Evolutionary conservation across 2,888 invertebrate genomes (phyloP).

Genomic region (Drosophila basisetae): DNA sequence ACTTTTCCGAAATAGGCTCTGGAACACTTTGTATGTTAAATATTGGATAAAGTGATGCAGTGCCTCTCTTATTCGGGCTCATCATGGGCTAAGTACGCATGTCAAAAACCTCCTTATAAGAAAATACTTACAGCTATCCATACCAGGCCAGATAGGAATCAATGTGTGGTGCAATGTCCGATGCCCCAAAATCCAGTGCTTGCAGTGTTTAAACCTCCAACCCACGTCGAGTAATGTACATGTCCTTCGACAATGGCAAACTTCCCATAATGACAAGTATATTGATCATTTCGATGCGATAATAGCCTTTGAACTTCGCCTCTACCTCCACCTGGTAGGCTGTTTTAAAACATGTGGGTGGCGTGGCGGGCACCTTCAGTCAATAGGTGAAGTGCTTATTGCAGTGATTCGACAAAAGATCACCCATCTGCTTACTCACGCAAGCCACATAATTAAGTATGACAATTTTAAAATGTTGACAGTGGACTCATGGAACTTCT

Average conservation of each 20-base stretch:
- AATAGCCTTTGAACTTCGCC: slow-evolving; percentile 70
- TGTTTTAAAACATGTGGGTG: slow-evolving; percentile 80
- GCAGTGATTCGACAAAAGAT: slow-evolving; percentile 63
- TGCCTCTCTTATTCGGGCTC: slow-evolving; percentile 53
- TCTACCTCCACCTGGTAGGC: slow-evolving; percentile 78
- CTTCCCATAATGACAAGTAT: slow-evolving; percentile 83
- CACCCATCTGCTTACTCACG: slow-evolving; percentile 59
- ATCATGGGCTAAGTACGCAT: slow-evolving; percentile 47
- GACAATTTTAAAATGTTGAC: no score
- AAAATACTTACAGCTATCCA: slow-evolving; percentile 50
- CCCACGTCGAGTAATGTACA: slow-evolving; percentile 36
- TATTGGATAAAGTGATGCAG: slow-evolving; percentile 79
- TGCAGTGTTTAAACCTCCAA: slow-evolving; percentile 7
- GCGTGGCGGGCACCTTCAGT: slow-evolving; percentile 80
- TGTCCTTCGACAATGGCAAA: slow-evolving; percentile 66
- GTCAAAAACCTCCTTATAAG: slow-evolving; percentile 81
- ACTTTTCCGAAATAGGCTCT: slow-evolving; percentile 22
- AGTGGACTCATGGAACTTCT: no score
- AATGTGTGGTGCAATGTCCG: slow-evolving; percentile 21
- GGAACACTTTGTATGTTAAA: slow-evolving; percentile 70
- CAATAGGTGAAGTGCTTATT: slow-evolving; percentile 70
- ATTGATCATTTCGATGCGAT: slow-evolving; percentile 61
- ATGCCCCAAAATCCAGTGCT: slow-evolving; percentile 24
- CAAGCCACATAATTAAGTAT: slow-evolving; percentile 42
- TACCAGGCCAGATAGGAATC: slow-evolving; percentile 49